A percentile compares a stretch with the other conserved stretches of the same genome.
These are phyloP conservation scores for Equus quagga DNA, from an alignment of 2,113 vertebrate genomes.

Conservation along the genomic window DNA sequence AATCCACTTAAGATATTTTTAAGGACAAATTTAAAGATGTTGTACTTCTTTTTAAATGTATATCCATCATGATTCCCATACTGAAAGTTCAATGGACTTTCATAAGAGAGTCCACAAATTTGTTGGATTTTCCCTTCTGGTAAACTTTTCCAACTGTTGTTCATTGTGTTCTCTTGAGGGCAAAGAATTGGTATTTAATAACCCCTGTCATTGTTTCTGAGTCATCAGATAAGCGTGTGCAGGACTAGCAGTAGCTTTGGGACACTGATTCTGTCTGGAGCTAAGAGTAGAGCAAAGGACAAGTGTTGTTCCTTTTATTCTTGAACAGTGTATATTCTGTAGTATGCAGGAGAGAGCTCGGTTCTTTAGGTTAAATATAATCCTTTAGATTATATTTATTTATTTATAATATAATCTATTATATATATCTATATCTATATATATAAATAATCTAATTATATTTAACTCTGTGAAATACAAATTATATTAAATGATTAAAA, in stretches of 20 bases:
- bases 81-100: background rate
- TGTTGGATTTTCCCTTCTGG: background rate
- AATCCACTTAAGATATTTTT: background rate
- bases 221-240: background rate
- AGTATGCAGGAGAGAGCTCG: background rate
- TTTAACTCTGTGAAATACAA: background rate
- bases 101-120: background rate
- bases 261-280: background rate
- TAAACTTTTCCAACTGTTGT: background rate
- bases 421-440: no score
- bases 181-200: slow-evolving; percentile 36
- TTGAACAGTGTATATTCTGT: background rate
- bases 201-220: background rate
- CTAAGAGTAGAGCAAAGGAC: background rate
- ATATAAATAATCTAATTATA: background rate
- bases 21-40: background rate
- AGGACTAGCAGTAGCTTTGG: background rate
- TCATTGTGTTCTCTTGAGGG: slow-evolving; percentile 3
- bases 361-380: background rate
- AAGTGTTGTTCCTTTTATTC: background rate
- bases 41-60: background rate
- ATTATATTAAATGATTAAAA: background rate
- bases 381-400: no score
- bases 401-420: no score
- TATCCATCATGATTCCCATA: background rate